phyloP scores from a whole-genome alignment of 2,113 vertebrate genomes.

The Rutilus rutilus region DNA sequence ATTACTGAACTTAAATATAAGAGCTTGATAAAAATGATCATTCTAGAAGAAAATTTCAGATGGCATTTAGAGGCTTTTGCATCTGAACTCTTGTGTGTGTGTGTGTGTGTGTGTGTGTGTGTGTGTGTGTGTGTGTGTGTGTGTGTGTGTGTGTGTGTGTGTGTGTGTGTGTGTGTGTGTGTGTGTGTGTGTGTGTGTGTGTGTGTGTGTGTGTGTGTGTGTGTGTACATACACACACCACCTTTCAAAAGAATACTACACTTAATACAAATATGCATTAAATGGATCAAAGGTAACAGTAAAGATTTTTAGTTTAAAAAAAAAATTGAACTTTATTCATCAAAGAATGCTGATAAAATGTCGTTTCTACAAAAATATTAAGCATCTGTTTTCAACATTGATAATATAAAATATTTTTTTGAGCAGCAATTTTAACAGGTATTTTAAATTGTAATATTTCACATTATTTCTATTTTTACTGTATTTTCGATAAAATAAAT shows the following conservation, averaged over 20 bases:
- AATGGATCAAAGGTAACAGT: background rate
- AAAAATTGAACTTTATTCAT: background rate
- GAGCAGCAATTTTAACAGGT: background rate
- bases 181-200: too few species aligned
- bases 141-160: too few species aligned
- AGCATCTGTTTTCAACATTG: background rate
- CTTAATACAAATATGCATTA: too few species aligned
- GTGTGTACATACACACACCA: background rate
- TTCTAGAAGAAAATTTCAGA: too few species aligned
- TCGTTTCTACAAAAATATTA: background rate
- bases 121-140: too few species aligned
- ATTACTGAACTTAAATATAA: too few species aligned
- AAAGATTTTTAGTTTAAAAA: background rate
- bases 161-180: too few species aligned
- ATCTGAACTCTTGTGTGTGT: too few species aligned
- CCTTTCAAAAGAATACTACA: background rate
- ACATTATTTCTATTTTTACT: background rate
- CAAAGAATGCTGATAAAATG: background rate
- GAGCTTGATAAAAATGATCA: too few species aligned
- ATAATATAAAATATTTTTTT: background rate
- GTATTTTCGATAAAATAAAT: background rate
- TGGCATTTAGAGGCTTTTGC: too few species aligned
- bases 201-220: too few species aligned
- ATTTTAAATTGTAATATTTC: background rate
- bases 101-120: too few species aligned